phyloP scores from a whole-genome alignment of 2,113 vertebrate species.

The Pavo muticus region DNA sequence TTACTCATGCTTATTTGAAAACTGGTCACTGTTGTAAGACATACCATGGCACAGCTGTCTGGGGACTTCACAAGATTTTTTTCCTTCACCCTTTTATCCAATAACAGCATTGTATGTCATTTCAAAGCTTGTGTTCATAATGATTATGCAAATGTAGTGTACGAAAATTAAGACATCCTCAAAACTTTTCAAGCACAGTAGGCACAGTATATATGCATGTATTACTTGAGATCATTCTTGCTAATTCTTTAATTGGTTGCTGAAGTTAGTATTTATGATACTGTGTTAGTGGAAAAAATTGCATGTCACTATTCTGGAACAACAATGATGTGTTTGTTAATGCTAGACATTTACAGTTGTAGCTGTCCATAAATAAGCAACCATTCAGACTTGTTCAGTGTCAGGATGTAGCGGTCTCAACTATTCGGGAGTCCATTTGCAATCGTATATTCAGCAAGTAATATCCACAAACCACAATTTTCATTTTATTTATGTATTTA shows the following conservation, averaged over 20 bases:
- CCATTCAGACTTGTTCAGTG: not conserved
- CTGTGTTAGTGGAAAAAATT: constrained; percentile 21
- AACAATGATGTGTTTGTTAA: not conserved
- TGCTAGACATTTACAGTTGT: not conserved
- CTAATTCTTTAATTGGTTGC: constrained; percentile 15
- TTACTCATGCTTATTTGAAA: not conserved
- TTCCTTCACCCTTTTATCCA: not conserved
- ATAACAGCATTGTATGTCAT: not conserved
- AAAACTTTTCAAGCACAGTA: not conserved
- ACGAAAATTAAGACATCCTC: not conserved
- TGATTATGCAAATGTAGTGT: not conserved
- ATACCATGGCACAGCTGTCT: not conserved
- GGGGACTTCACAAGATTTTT: not conserved
- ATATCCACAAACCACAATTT: not conserved
- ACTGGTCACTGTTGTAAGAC: not conserved
- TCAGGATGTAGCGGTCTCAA: not conserved
- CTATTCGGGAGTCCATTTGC: not conserved
- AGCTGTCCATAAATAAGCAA: not conserved
- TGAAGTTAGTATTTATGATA: constrained; percentile 28
- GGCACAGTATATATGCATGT: not conserved
- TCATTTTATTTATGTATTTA: not conserved
- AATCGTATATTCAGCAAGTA: not conserved
- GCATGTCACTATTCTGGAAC: not conserved
- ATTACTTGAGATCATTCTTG: not conserved
- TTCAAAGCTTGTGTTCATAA: not conserved